Base-by-base conservation (phyloP, 2,797 vertebrate genomes). In the Busarellus nigricollis region DNA sequence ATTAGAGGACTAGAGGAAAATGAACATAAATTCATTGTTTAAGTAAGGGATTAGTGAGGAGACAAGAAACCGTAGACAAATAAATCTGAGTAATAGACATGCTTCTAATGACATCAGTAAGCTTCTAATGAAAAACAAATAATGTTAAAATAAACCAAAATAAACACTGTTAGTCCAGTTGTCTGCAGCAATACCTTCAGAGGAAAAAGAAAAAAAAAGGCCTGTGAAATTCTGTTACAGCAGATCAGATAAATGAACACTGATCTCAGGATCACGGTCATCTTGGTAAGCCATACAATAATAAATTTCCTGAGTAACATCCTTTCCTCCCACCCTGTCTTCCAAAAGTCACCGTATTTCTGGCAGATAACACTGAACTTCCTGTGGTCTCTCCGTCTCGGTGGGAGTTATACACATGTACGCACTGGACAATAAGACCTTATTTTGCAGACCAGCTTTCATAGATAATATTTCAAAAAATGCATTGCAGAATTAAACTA, bases 51-150 rank as follows among this genome's bases (percentile, higher is more conserved):
- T 95, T 94, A 97, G 47, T 55, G 20, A 84, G 62, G 85, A 95
- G 77, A 94, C 80, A 61, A 92, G 85, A 82, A 84, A 69, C 31
- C 15, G 4, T 44, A 88, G 42, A 87, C 9, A 3, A 90, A 92
- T 87, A 94, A 84, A 89, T 94, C 42, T 93, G 67, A 93, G 76
- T 63, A 82, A 91, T 5, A 74, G 62, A 38, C 19, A 22, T 76
- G 15, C 26, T 89, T 78, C 81, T 79, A 74, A 90, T 57, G 70
- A 81, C 77, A 93, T 78, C 78, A 87, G 22, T 87, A 82, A 84
- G n/a, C 40, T 82, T 84, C 54, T 89, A 87, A 90, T 66, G 80
- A 87, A 94, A 95, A 94, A 72, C 28, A 92, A 96, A 89, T 74
- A 62, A 55, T n/a, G 45, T 49, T 67, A 66, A 95, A 86, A 59